Percentiles rank a stretch among this genome's conserved stretches.
phyloP scores from a whole-genome alignment of 2,113 vertebrate genomes.

The Rousettus leschenaultii region DNA sequence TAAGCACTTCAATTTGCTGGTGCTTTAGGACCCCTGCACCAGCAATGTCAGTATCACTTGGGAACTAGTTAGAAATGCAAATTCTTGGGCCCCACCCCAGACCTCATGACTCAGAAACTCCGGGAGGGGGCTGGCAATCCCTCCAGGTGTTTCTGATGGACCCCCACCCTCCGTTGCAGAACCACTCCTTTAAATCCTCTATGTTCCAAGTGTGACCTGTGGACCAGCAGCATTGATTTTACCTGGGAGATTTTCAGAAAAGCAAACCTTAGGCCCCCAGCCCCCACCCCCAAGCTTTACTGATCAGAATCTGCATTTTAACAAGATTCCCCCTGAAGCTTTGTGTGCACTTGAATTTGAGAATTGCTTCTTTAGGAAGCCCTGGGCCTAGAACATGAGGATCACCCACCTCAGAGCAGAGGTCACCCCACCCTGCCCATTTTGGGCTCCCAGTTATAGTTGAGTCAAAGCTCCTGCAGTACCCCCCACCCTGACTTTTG shows the following conservation, averaged over 20 bases:
- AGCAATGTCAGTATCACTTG: neutral
- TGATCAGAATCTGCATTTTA: neutral
- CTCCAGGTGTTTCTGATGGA: rapidly evolving
- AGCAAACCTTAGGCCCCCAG: neutral
- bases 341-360: neutral
- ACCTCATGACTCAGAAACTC: neutral
- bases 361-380: neutral
- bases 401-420: neutral
- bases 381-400: neutral
- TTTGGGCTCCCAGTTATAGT: neutral
- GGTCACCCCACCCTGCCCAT: neutral
- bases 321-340: neutral
- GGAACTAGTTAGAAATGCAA: neutral
- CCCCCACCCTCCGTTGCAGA: too few relatives aligned
- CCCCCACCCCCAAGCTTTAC: neutral
- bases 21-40: too few relatives aligned
- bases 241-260: neutral
- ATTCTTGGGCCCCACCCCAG: neutral
- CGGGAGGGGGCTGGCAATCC: rapidly evolving
- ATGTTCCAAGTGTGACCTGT: neutral
- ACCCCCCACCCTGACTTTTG: neutral
- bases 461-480: neutral
- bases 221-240: rapidly evolving
- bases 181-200: neutral
- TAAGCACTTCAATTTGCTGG: neutral